Percentiles rank a stretch among this genome's conserved stretches.
These are phyloP conservation scores for Bhutanitis thaidina DNA, from an alignment of 2,888 invertebrate species.

Conservation along the genomic window DNA sequence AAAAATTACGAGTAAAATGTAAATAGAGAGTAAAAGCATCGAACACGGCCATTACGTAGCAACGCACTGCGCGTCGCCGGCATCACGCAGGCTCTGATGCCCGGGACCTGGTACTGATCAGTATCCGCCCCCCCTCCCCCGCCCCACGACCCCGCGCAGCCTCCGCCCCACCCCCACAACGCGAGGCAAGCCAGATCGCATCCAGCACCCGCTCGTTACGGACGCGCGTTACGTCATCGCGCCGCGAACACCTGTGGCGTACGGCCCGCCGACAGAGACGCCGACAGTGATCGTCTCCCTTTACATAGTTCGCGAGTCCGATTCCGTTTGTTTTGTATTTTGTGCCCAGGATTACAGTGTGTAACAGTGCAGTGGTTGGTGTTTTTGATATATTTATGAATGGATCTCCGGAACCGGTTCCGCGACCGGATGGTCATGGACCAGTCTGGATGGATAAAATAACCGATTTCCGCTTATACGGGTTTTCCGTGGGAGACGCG, in stretches of 20 bases:
- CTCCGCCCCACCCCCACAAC: conserved; percentile 21
- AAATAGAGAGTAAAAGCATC: conserved; percentile 6
- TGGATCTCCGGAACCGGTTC: conserved; percentile 40
- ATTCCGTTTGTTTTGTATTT: conserved; percentile 28
- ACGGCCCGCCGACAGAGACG: conserved; percentile 26
- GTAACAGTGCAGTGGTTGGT: conserved; percentile 41
- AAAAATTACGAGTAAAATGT: not conserved
- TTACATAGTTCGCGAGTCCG: conserved; percentile 21
- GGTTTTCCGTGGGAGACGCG: conserved; percentile 47
- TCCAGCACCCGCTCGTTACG: conserved; percentile 38
- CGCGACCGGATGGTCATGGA: conserved; percentile 39
- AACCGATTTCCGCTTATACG: conserved; percentile 49
- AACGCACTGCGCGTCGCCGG: conserved; percentile 28
- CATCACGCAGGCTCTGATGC: conserved; percentile 54
- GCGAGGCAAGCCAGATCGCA: conserved; percentile 45
- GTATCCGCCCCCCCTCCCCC: conserved; percentile 32
- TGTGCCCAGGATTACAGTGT: conserved; percentile 53
- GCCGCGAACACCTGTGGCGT: conserved; percentile 55
- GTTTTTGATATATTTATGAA: conserved; percentile 40
- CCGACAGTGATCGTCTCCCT: conserved; percentile 23
- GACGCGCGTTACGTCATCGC: conserved; percentile 33
- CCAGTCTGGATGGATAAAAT: conserved; percentile 42
- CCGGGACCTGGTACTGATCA: conserved; percentile 66
- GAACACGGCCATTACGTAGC: conserved; percentile 7
- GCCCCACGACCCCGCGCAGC: conserved; percentile 31